Percentiles rank a stretch among this genome's conserved stretches.
Conservation (phyloP, 2,888 invertebrate species). For the Orchestes rusci region DNA sequence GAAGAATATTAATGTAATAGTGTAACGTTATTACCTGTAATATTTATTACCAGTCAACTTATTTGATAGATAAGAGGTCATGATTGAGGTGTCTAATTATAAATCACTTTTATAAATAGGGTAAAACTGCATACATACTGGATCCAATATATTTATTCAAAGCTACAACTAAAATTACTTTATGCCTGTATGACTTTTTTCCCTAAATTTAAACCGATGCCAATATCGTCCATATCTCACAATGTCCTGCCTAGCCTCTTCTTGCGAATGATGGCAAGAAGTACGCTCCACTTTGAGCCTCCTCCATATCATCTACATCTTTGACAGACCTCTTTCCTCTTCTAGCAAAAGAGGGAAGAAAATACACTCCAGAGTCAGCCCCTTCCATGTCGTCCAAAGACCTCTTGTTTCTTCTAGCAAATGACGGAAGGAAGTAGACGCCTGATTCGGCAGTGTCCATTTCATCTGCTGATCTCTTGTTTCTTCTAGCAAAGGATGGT, state of each 20-base stretch:
- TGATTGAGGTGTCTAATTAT: too few species aligned
- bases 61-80: too few species aligned
- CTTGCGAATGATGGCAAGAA: constrained; percentile 23
- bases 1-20: too few species aligned
- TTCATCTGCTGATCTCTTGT: constrained; percentile 6
- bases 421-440: constrained; percentile 15
- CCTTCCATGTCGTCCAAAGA: constrained; percentile 7
- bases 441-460: constrained; percentile 16
- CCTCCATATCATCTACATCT: constrained; percentile 19
- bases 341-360: constrained; percentile 21
- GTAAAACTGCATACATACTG: too few species aligned
- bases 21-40: too few species aligned
- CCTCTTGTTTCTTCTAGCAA: constrained; percentile 15
- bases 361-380: constrained; percentile 22
- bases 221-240: too few species aligned
- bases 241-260: constrained; percentile 12
- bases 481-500: constrained; percentile 20
- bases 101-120: too few species aligned
- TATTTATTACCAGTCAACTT: too few species aligned
- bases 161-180: too few species aligned
- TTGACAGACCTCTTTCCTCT: constrained; percentile 15
- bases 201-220: too few species aligned
- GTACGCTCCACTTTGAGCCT: constrained; percentile 23
- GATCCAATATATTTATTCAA: too few species aligned
- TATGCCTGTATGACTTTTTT: too few species aligned